phyloP scores from a whole-genome alignment of 35 echinoderm and acorn worm genomes.

The Ophioderma brevispina region DNA sequence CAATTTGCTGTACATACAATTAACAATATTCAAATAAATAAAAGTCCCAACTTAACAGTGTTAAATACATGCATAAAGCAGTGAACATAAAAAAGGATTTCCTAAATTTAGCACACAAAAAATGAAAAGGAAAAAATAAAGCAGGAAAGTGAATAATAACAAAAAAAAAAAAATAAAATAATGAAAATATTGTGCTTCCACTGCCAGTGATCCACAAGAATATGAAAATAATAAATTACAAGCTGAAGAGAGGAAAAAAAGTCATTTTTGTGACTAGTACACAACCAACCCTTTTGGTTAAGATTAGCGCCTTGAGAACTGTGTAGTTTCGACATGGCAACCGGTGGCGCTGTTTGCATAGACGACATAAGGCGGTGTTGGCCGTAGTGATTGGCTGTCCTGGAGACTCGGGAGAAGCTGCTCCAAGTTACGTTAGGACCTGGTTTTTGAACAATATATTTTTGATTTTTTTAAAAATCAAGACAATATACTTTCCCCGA shows the following conservation, averaged over 20 bases:
- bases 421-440: neutral
- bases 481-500: neutral
- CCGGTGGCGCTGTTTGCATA: slow-evolving; percentile 8
- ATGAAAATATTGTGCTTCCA: too few relatives aligned
- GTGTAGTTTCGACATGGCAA: neutral
- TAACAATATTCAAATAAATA: too few relatives aligned
- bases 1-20: too few relatives aligned
- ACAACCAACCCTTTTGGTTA: neutral
- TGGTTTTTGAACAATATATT: slow-evolving; percentile 1
- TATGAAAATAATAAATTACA: too few relatives aligned
- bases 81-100: too few relatives aligned
- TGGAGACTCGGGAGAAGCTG: neutral
- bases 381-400: neutral
- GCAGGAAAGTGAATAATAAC: too few relatives aligned
- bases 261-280: neutral
- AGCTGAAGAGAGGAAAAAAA: too few relatives aligned
- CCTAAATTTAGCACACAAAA: too few relatives aligned
- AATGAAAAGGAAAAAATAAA: too few relatives aligned
- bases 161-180: too few relatives aligned
- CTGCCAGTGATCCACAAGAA: too few relatives aligned
- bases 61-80: neutral
- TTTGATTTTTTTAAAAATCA: neutral
- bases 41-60: neutral
- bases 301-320: slow-evolving; percentile 8
- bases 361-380: slow-evolving; percentile 1